Conservation (phyloP, 1,140 invertebrate species). For the Drosophila littoralis region DNA sequence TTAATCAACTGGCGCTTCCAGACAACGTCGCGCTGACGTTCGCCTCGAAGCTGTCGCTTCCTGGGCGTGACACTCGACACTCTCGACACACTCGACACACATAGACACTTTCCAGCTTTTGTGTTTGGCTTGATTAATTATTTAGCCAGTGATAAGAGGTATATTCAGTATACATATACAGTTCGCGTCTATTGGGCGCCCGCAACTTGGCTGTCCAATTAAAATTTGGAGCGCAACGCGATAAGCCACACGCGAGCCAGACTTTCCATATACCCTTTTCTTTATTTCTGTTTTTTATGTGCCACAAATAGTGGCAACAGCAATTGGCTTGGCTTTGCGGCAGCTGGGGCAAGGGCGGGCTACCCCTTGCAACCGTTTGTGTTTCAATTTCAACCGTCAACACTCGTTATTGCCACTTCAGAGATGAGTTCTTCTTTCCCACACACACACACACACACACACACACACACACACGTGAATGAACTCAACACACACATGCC, state of each 20-base stretch:
- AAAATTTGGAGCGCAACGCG: constrained; percentile 32
- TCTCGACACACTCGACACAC: constrained; percentile 31
- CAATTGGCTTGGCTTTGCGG: constrained; percentile 48
- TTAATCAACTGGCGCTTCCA: constrained; percentile 71
- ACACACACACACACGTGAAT: not conserved
- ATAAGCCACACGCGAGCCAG: constrained; percentile 43
- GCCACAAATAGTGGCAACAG: constrained; percentile 27
- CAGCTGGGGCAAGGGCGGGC: not conserved
- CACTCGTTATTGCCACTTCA: constrained; percentile 74
- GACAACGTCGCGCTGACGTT: constrained; percentile 64
- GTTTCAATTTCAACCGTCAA: constrained; percentile 61
- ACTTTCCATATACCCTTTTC: constrained; percentile 17
- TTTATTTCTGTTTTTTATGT: constrained; percentile 1
- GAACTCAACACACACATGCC: too few species aligned
- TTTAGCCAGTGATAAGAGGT: constrained; percentile 65
- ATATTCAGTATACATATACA: not conserved
- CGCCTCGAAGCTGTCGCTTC: constrained; percentile 67
- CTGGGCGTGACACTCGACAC: constrained; percentile 51
- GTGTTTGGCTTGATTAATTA: constrained; percentile 76
- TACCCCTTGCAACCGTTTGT: constrained; percentile 41
- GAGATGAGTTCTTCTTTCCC: constrained; percentile 42
- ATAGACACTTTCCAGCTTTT: constrained; percentile 45
- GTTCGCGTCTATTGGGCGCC: too few species aligned
- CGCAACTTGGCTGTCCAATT: constrained; percentile 33
- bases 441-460: constrained; percentile 15